Evolutionary conservation across 2,113 vertebrate species (phyloP).

Genomic region (Limanda limanda): DNA sequence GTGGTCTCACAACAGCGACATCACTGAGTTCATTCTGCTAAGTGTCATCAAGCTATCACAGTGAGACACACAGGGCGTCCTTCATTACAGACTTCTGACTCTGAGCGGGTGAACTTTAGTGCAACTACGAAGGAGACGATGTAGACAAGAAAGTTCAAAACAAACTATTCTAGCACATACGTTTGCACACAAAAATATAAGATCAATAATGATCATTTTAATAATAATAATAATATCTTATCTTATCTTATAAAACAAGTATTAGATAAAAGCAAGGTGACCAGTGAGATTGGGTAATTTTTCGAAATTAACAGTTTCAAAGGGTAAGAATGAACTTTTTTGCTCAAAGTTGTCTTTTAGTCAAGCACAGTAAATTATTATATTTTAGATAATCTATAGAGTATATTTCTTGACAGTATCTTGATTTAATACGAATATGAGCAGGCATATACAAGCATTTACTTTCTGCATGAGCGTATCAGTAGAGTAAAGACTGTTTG

Average conservation of each 20-base stretch:
- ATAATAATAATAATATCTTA: no score
- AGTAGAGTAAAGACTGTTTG: no score
- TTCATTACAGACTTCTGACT: not conserved
- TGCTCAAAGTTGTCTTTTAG: no score
- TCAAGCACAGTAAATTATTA: no score
- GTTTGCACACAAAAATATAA: not conserved
- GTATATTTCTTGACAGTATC: no score
- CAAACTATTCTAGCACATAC: not conserved
- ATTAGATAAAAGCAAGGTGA: not conserved
- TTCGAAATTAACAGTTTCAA: not conserved
- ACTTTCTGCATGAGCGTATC: no score
- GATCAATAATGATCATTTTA: no score
- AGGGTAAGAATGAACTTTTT: not conserved
- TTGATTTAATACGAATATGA: no score
- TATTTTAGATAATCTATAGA: no score
- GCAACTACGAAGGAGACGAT: not conserved
- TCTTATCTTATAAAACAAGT: no score
- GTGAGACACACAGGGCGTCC: not conserved
- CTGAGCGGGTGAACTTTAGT: not conserved
- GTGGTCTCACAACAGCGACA: not conserved
- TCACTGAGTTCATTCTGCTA: slow-evolving; percentile 18
- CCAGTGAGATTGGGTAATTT: not conserved
- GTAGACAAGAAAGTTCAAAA: not conserved
- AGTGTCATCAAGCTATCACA: slow-evolving; percentile 2
- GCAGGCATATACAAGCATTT: no score